phyloP scores from a whole-genome alignment of 2,888 invertebrate genomes.

The Apomyelois bistriatella region DNA sequence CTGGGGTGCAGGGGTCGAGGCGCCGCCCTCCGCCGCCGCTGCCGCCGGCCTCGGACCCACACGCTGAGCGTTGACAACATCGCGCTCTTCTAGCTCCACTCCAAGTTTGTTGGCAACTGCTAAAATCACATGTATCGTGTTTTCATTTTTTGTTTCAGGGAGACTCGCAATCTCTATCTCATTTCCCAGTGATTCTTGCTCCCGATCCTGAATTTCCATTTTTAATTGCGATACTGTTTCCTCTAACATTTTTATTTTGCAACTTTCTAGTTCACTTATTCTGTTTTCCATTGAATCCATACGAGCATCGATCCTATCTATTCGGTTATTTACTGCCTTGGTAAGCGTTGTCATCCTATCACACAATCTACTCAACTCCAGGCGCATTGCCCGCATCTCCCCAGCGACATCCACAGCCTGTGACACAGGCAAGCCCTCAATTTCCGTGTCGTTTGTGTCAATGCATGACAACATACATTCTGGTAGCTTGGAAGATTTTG shows the following conservation, averaged over 20 bases:
- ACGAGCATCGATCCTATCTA: not conserved
- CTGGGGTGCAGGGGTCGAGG: not conserved
- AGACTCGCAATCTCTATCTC: conserved; percentile 12
- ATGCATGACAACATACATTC: not conserved
- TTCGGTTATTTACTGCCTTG: not conserved
- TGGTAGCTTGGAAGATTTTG: not conserved
- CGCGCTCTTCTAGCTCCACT: conserved; percentile 9
- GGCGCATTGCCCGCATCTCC: not conserved
- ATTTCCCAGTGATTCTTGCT: conserved; percentile 8
- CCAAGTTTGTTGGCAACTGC: conserved; percentile 11
- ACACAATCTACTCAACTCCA: not conserved
- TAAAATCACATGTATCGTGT: not conserved
- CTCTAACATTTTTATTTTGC: not conserved
- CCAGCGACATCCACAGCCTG: not conserved
- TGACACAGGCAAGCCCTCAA: no score
- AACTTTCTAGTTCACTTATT: not conserved
- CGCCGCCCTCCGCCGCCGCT: not conserved
- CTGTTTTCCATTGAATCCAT: not conserved
- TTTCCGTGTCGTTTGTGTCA: no score
- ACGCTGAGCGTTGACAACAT: conserved; percentile 3
- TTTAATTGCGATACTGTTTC: conserved; percentile 8
- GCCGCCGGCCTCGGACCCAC: not conserved
- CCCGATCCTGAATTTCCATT: conserved; percentile 9
- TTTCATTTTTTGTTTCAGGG: conserved; percentile 9
- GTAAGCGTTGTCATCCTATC: not conserved